Evolutionary conservation across 2,113 vertebrate species (phyloP).

Genomic region (Anser cygnoides): DNA sequence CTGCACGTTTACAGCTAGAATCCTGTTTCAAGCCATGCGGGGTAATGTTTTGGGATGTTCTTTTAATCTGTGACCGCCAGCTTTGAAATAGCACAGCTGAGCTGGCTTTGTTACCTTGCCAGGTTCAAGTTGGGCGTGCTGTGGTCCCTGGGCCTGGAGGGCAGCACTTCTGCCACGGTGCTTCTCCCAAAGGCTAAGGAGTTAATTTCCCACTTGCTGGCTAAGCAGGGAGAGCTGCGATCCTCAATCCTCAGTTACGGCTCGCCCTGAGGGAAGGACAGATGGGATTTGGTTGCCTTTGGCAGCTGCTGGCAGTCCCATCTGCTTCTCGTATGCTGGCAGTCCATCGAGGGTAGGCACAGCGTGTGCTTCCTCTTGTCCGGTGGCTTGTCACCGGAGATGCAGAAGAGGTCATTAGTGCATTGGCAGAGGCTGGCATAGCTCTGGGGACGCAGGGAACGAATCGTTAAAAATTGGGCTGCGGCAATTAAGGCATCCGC

Average conservation of each 20-base stretch:
- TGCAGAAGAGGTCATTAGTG: not conserved
- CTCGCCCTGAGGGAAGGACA: not conserved
- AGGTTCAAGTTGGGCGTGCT: fast-evolving
- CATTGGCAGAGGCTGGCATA: not conserved
- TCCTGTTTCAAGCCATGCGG: not conserved
- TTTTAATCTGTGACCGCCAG: not conserved
- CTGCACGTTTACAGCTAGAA: not conserved
- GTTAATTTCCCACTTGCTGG: not conserved
- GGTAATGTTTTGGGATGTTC: not conserved
- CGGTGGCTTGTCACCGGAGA: not conserved
- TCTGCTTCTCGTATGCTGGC: not conserved
- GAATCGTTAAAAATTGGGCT: not conserved
- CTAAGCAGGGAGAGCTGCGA: not conserved
- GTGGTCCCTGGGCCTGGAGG: not conserved
- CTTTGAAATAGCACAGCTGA: not conserved
- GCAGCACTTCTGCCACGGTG: not conserved
- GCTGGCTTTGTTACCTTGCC: not conserved
- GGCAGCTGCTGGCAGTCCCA: not conserved
- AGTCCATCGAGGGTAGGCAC: not conserved
- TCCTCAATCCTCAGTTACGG: not conserved
- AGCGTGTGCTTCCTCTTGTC: not conserved
- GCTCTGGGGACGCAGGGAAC: fast-evolving
- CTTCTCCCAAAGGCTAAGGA: not conserved
- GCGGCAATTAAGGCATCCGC: not conserved
- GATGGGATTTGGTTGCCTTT: not conserved